phyloP scores from a whole-genome alignment of 1,140 invertebrate species.

The Elysia chlorotica region DNA sequence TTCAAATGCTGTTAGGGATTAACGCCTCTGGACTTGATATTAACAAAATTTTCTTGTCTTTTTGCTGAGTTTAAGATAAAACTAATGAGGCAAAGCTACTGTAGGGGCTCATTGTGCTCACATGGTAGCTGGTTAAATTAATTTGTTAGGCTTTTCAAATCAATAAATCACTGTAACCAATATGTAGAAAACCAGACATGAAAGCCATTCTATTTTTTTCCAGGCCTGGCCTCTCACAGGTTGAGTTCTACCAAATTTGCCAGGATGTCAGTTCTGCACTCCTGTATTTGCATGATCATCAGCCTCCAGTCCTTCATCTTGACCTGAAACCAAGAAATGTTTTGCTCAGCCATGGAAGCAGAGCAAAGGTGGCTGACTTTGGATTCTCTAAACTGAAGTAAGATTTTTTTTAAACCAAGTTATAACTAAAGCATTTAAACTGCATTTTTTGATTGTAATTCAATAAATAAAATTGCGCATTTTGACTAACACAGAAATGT shows the following conservation, averaged over 20 bases:
- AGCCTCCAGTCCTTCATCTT: conserved; percentile 52
- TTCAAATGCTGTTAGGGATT: too few relatives aligned
- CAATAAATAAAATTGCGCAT: too few relatives aligned
- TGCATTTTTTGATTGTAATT: too few relatives aligned
- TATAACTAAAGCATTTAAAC: neutral
- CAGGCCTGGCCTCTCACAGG: conserved; percentile 44
- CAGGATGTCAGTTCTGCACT: conserved; percentile 52
- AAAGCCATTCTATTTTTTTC: too few relatives aligned
- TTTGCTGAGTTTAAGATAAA: too few relatives aligned
- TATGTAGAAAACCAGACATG: neutral
- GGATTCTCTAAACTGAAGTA: conserved; percentile 58
- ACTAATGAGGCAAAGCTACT: too few relatives aligned
- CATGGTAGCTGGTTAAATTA: too few relatives aligned
- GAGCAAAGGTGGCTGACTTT: conserved; percentile 58
- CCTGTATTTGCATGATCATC: conserved; percentile 54
- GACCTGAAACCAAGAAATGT: conserved; percentile 56
- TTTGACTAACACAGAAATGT: too few relatives aligned
- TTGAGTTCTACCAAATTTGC: conserved; percentile 47
- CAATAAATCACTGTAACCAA: neutral
- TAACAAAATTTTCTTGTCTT: too few relatives aligned
- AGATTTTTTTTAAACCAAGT: neutral
- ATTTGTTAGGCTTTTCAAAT: neutral
- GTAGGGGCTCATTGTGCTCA: too few relatives aligned
- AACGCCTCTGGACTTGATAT: too few relatives aligned
- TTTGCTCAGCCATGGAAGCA: conserved; percentile 36